phyloP scores from a whole-genome alignment of 1,140 invertebrate species.

The Neotoxoptera formosana region DNA sequence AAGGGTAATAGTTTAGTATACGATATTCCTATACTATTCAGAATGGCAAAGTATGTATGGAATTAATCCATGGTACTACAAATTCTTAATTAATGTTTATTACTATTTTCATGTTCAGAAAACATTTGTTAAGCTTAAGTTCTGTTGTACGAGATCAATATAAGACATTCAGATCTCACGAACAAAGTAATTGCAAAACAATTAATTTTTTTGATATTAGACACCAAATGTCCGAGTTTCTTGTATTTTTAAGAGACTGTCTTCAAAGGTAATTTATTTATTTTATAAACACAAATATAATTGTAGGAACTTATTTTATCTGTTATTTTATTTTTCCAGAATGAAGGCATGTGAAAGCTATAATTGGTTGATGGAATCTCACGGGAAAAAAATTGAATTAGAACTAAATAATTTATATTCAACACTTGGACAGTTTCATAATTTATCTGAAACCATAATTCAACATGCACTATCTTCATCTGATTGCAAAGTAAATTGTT shows the following conservation, averaged over 20 bases:
- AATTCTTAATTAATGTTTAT: background rate
- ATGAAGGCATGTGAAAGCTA: slow-evolving; percentile 14
- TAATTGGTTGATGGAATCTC: slow-evolving; percentile 40
- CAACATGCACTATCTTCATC: slow-evolving; percentile 39
- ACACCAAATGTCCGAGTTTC: slow-evolving; percentile 8
- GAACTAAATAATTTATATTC: slow-evolving; percentile 36
- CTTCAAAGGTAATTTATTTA: slow-evolving; percentile 35
- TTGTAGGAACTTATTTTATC: background rate
- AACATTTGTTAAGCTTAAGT: slow-evolving; percentile 43
- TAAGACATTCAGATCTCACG: slow-evolving; percentile 20
- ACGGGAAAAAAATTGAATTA: slow-evolving; percentile 28
- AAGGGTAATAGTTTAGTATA: slow-evolving; percentile 42
- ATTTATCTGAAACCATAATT: slow-evolving; percentile 38
- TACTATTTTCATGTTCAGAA: slow-evolving; percentile 7
- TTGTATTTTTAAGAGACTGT: slow-evolving; percentile 42
- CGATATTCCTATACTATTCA: slow-evolving; percentile 43
- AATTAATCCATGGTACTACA: background rate
- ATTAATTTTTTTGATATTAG: background rate
- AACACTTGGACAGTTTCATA: slow-evolving; percentile 36
- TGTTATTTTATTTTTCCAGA: background rate
- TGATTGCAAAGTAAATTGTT: slow-evolving; percentile 30
- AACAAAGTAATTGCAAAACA: background rate
- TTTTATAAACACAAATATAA: background rate
- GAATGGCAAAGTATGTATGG: slow-evolving; percentile 32
- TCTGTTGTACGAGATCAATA: slow-evolving; percentile 43